phyloP scores from a whole-genome alignment of 2,797 vertebrate genomes.

The Falco naumanni region DNA sequence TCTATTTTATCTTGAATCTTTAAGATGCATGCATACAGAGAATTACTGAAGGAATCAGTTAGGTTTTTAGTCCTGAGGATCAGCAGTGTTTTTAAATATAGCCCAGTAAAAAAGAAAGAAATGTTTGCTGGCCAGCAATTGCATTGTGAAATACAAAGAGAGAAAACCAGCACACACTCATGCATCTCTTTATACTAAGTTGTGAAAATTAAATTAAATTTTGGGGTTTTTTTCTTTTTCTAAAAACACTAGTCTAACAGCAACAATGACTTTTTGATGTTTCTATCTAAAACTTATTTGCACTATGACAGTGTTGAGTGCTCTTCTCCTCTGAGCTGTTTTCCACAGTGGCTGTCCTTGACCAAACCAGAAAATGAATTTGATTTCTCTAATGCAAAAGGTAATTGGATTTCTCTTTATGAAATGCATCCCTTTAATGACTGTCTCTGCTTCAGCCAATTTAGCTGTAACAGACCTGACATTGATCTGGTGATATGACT shows the following conservation, averaged over 20 bases:
- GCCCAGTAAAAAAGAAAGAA: neutral
- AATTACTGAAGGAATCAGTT: neutral
- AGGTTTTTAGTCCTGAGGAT: neutral
- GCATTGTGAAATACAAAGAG: neutral
- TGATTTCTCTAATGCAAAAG: constrained; percentile 78
- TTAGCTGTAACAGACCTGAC: constrained; percentile 74
- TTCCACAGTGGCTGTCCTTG: constrained; percentile 70
- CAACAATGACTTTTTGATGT: neutral
- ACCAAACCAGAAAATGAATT: constrained; percentile 76
- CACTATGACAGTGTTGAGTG: neutral
- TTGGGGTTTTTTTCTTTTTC: neutral
- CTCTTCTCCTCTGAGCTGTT: constrained; percentile 11
- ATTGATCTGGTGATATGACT: constrained; percentile 72
- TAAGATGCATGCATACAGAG: neutral
- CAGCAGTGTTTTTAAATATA: neutral
- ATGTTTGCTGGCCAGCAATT: neutral
- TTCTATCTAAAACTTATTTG: neutral
- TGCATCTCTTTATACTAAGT: neutral
- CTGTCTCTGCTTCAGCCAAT: constrained; percentile 68
- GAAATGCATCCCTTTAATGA: constrained; percentile 78
- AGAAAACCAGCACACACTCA: neutral
- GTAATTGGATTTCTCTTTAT: constrained; percentile 81
- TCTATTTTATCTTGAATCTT: neutral
- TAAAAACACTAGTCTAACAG: neutral
- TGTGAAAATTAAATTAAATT: neutral